Evolutionary conservation across 1,140 invertebrate species (phyloP).

Genomic region (Platorchestia sp.): DNA sequence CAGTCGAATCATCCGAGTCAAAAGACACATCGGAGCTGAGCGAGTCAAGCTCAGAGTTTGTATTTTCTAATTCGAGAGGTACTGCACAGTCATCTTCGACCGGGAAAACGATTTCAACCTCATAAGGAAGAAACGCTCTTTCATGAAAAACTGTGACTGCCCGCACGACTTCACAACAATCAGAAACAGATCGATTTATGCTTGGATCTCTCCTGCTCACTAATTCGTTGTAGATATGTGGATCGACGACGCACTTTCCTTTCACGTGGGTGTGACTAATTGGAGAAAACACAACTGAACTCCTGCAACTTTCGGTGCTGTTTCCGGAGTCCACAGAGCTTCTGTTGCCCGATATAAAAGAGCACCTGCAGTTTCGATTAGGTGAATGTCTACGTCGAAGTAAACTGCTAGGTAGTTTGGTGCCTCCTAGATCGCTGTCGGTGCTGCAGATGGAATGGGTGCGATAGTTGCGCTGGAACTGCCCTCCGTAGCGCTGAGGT

Average conservation of each 20-base stretch:
- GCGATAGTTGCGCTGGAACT: constrained; percentile 24
- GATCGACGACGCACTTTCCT: constrained; percentile 35
- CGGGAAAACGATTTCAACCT: neutral
- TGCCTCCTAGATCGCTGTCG: constrained; percentile 1
- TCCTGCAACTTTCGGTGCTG: constrained; percentile 5
- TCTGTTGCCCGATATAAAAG: constrained; percentile 1
- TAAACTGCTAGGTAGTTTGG: neutral
- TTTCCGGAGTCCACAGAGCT: constrained; percentile 29
- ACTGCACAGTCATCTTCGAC: neutral
- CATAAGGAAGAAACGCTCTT: neutral
- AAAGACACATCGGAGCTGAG: neutral
- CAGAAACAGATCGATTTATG: constrained; percentile 27
- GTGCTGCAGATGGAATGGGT: constrained; percentile 37
- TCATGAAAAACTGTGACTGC: neutral
- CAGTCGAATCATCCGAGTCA: neutral
- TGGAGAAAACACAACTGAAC: neutral
- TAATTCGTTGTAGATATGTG: constrained; percentile 33
- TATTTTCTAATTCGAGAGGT: neutral
- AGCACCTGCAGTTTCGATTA: neutral
- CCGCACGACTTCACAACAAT: neutral
- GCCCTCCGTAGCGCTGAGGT: neutral
- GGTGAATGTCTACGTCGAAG: neutral
- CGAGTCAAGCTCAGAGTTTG: neutral
- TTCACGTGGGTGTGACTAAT: constrained; percentile 36
- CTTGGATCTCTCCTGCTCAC: constrained; percentile 14